Evolutionary conservation across 2,888 invertebrate species (phyloP).

Genomic region (Reticulitermes lucifugus): DNA sequence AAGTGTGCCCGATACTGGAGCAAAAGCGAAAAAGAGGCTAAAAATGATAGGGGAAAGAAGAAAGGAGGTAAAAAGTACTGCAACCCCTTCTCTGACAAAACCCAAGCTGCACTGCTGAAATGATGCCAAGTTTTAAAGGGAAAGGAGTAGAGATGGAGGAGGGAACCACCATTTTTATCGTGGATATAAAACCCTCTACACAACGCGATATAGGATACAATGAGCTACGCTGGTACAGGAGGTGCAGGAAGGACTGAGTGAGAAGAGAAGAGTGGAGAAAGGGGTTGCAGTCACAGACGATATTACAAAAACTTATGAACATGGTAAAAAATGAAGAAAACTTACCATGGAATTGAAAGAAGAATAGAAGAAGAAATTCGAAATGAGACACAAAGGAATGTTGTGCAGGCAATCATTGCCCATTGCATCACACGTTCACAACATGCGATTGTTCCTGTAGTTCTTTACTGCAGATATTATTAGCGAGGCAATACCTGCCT

Average conservation of each 20-base stretch:
- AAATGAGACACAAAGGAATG: neutral
- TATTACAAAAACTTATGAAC: neutral
- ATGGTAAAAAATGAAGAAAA: neutral
- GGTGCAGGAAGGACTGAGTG: neutral
- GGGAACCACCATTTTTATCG: neutral
- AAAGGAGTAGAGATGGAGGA: neutral
- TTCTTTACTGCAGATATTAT: no score
- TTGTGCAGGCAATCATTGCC: neutral
- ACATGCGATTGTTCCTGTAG: no score
- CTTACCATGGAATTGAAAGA: neutral
- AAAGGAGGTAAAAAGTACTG: neutral
- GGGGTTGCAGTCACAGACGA: slow-evolving; percentile 18
- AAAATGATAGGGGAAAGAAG: neutral
- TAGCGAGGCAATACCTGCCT: no score
- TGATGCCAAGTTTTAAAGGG: slow-evolving; percentile 8
- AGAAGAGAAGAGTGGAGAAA: neutral
- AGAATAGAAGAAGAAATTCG: neutral
- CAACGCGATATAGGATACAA: neutral
- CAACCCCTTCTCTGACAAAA: neutral
- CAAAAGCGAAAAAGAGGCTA: neutral
- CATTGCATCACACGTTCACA: neutral
- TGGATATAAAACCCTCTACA: neutral
- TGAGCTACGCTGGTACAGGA: neutral
- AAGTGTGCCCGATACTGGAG: neutral
- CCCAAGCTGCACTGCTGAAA: neutral